phyloP scores from a whole-genome alignment of 2,113 vertebrate genomes.

The Cynopterus brachyotis region DNA sequence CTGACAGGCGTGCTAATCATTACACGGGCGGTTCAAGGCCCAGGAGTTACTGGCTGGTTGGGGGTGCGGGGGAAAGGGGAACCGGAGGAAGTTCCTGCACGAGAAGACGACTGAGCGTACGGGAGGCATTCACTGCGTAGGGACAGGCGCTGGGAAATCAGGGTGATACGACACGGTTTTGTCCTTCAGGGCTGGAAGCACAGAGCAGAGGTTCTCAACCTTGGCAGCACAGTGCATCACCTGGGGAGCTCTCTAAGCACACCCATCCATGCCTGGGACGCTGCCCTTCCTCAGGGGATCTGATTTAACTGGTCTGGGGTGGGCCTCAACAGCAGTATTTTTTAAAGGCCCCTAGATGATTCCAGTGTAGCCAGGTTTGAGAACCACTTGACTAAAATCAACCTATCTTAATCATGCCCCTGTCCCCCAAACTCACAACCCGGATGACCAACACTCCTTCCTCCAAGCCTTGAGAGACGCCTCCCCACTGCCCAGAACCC shows the following conservation, averaged over 20 bases:
- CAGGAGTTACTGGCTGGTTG: not conserved
- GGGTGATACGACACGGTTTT: not conserved
- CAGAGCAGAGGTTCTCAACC: not conserved
- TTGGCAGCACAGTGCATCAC: no score
- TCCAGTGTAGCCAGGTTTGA: not conserved
- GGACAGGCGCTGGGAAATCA: not conserved
- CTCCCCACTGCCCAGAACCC: not conserved
- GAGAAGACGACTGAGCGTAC: not conserved
- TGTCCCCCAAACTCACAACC: no score
- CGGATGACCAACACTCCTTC: not conserved
- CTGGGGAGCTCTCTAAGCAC: not conserved
- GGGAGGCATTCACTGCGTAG: not conserved
- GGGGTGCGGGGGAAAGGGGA: not conserved
- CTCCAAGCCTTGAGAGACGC: not conserved
- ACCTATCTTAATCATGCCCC: not conserved
- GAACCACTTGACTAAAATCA: not conserved
- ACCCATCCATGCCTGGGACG: not conserved
- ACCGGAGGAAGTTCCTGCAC: not conserved
- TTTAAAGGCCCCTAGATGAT: not conserved
- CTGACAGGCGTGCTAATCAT: not conserved
- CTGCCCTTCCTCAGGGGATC: not conserved
- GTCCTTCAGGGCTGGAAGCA: not conserved
- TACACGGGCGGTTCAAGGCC: not conserved
- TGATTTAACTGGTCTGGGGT: not conserved
- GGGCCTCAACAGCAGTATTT: not conserved